Conservation (phyloP, 2,888 invertebrate species). For the Mythimna lalbum region DNA sequence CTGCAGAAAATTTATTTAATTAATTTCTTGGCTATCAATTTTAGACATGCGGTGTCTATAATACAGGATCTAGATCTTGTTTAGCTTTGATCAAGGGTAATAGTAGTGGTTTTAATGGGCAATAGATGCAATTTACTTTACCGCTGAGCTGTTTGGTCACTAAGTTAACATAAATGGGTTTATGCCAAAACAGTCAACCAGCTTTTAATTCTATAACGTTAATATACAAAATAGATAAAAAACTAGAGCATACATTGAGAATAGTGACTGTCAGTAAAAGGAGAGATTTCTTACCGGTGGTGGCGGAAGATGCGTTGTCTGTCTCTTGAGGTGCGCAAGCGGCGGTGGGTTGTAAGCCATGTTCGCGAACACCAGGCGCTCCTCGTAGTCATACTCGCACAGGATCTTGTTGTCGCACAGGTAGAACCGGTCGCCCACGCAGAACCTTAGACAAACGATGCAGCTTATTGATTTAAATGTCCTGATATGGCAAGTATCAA, state of each 20-base stretch:
- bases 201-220: background rate
- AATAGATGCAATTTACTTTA: background rate
- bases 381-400: constrained; percentile 99
- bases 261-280: background rate
- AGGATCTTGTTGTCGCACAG: constrained; percentile 99
- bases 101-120: constrained; percentile 4
- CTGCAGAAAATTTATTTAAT: constrained; percentile 73
- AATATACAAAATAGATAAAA: background rate
- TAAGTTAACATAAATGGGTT: background rate
- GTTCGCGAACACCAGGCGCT: constrained; percentile 98
- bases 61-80: constrained; percentile 41
- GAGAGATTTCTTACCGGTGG: constrained; percentile 88
- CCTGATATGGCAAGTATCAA: constrained; percentile 58
- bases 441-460: constrained; percentile 93
- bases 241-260: background rate
- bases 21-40: constrained; percentile 46
- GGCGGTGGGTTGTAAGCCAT: constrained; percentile 97
- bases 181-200: background rate
- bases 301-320: constrained; percentile 91
- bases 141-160: background rate
- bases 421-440: constrained; percentile 99
- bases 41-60: constrained; percentile 30
- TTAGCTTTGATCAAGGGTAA: constrained; percentile 7
- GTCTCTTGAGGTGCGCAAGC: constrained; percentile 94
- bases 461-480: constrained; percentile 57